Conservation (phyloP, 2,113 vertebrate species). For the Microtus montanus region DNA sequence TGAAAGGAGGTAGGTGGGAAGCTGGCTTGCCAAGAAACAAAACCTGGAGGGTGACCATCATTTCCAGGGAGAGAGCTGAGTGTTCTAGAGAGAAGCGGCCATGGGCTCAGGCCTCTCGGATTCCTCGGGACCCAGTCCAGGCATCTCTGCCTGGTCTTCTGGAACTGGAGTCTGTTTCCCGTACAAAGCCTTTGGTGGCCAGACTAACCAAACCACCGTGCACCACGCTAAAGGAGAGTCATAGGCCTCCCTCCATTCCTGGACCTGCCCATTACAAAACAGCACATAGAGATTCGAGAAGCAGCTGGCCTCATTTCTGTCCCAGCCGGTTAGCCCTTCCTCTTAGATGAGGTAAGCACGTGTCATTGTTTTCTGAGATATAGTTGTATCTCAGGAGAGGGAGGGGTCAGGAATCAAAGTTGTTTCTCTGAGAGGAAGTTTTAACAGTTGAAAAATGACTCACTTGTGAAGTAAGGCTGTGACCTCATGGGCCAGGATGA, state of each 20-base stretch:
- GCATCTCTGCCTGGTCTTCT: not conserved
- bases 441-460: slow-evolving; percentile 57
- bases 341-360: slow-evolving; percentile 14
- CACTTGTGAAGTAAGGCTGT: slow-evolving; percentile 6
- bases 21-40: not conserved
- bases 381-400: slow-evolving; percentile 42
- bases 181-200: slow-evolving; percentile 21
- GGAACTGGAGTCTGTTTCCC: slow-evolving; percentile 36
- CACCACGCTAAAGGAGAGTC: not conserved
- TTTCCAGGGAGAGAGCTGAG: not conserved
- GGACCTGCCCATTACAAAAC: slow-evolving; percentile 17
- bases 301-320: slow-evolving; percentile 56
- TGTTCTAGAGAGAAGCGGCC: not conserved
- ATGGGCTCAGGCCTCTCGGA: no score
- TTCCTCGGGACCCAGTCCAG: rapidly evolving
- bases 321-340: slow-evolving; percentile 25
- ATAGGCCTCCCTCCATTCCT: slow-evolving; percentile 16
- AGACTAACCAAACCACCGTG: not conserved
- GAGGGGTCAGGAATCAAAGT: slow-evolving; percentile 49
- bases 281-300: slow-evolving; percentile 39
- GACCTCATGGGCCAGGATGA: not conserved
- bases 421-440: slow-evolving; percentile 61
- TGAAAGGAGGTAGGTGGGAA: not conserved
- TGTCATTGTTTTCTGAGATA: slow-evolving; percentile 56
- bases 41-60: not conserved